Base-by-base conservation (phyloP, 1,140 invertebrate species). In the Heliconius congener region DNA sequence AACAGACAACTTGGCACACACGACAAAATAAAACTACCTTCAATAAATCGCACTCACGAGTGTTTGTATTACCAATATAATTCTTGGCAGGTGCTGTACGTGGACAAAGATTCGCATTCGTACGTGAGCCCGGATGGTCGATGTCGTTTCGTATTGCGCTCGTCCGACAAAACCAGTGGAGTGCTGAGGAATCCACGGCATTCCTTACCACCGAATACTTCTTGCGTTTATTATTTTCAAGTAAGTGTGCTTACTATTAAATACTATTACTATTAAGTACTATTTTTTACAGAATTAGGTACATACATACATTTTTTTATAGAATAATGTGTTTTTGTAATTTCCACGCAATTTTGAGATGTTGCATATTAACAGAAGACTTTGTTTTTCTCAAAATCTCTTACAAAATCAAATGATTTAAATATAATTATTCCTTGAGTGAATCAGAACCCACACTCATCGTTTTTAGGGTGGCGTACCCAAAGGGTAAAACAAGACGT, bases 181-280 rank as follows among this genome's bases (percentile, higher is more conserved):
- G 94, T 97, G 30, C 88, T 98, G 16, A 95, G 96, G 71, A 97
- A 96, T 82, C 97, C 97, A 0, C 87, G 96, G 9, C 97, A 98
- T 89, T 97, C 97, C 0, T 88, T 98, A 46, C 96, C 97, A 2
- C 96, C 96, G 8, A 97, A 98, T 86, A 97, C 96, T 6, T 98
- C 97, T 3, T 98, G 97, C 87, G 95, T 97, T 74, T 98, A 97
- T 92, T 96, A 97, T 86, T 96, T 98, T 84, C 96, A 96, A 82
- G 97, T 94, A 83, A 86, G 78, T 83, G 19, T 16, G 4, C 3
- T 46, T 46, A 13, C 3, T 42, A 42, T 42, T 42, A 42, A 42
- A 42, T 42, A n/a, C n/a, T n/a, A n/a, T n/a, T n/a, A n/a, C n/a
- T n/a, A n/a, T n/a, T n/a, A n/a, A n/a, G 0, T 13, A 34, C 30